phyloP scores from a whole-genome alignment of 2,888 invertebrate genomes.

The Tenthredo distinguenda region DNA sequence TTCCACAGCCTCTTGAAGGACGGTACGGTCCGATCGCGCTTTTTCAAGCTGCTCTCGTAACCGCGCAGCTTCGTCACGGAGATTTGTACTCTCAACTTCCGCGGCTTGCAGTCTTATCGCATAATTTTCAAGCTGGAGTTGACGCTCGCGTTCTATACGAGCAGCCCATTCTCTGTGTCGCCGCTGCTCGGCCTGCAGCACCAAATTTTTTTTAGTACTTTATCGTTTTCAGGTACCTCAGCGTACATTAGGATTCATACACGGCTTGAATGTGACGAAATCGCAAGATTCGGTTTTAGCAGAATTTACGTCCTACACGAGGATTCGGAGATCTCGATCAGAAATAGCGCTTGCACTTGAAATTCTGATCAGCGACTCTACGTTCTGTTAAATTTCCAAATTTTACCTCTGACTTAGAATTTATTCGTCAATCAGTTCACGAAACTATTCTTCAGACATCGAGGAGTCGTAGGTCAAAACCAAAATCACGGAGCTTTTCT shows the following conservation, averaged over 20 bases:
- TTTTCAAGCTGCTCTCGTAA: constrained; percentile 84
- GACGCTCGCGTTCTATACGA: constrained; percentile 91
- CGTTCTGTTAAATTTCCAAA: too few species aligned
- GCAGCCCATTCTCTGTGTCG: constrained; percentile 91
- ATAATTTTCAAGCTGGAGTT: constrained; percentile 88
- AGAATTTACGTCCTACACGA: too few species aligned
- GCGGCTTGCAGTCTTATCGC: constrained; percentile 85
- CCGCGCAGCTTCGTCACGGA: constrained; percentile 85
- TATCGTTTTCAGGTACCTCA: neutral
- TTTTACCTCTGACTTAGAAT: too few species aligned
- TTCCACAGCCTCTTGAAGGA: constrained; percentile 80
- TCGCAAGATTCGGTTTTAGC: too few species aligned
- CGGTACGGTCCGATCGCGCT: constrained; percentile 80
- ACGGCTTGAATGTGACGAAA: neutral
- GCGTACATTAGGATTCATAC: neutral
- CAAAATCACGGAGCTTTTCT: too few species aligned
- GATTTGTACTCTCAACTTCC: constrained; percentile 84
- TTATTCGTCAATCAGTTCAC: too few species aligned
- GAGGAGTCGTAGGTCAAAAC: too few species aligned
- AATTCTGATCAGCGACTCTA: too few species aligned
- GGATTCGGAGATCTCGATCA: too few species aligned
- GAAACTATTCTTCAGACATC: too few species aligned
- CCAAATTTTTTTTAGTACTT: neutral
- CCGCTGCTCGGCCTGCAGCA: constrained; percentile 89
- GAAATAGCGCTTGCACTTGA: too few species aligned